Evolutionary conservation across 2,888 invertebrate species (phyloP).

Genomic region (Folsomia candida): DNA sequence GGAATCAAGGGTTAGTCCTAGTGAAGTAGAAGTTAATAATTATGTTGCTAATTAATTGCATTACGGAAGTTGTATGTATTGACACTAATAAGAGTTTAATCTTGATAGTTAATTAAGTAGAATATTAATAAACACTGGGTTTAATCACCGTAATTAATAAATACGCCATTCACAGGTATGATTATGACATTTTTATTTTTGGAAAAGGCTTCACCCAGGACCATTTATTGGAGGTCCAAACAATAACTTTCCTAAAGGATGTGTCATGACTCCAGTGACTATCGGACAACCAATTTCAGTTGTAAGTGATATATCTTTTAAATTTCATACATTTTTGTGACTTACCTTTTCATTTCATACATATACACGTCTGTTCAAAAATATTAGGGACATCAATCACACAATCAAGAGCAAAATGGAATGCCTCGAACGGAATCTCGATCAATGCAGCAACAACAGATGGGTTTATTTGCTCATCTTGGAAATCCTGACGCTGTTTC

Average conservation of each 20-base stretch:
- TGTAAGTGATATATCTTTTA: background rate
- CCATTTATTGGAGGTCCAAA: background rate
- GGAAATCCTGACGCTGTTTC: background rate
- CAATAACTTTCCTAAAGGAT: background rate
- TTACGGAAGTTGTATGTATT: too few relatives aligned
- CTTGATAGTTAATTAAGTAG: too few relatives aligned
- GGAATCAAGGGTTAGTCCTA: constrained; percentile 1
- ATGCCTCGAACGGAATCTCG: background rate
- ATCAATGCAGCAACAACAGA: background rate
- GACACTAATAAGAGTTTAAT: too few relatives aligned
- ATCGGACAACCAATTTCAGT: background rate
- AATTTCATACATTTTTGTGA: background rate
- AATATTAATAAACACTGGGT: too few relatives aligned
- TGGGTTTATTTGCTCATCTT: constrained; percentile 2
- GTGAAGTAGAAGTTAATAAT: too few relatives aligned
- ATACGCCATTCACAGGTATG: too few relatives aligned
- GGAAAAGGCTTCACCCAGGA: background rate
- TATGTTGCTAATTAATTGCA: too few relatives aligned
- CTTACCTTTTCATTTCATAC: background rate
- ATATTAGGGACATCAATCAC: background rate
- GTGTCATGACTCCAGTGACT: background rate
- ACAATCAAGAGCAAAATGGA: background rate
- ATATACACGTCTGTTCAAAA: too few relatives aligned
- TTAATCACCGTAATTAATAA: too few relatives aligned
- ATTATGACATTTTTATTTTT: too few relatives aligned